Percentiles rank a stretch among this genome's conserved stretches.
Evolutionary conservation across 2,113 vertebrate genomes (phyloP).

Genomic region (Bambusicola thoracicus): DNA sequence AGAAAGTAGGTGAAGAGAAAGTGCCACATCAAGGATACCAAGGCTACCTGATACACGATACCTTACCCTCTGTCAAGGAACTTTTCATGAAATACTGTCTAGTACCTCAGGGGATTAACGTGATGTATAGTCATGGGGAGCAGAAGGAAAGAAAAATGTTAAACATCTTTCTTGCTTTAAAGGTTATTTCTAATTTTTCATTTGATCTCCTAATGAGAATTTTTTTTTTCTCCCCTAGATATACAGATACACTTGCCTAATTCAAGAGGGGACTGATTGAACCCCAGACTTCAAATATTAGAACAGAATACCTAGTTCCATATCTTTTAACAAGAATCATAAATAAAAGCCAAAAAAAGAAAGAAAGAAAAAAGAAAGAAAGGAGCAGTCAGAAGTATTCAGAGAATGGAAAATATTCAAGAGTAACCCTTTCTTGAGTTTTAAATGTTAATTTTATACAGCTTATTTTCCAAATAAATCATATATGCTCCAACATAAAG

Average conservation of each 20-base stretch:
- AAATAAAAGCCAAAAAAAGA: neutral
- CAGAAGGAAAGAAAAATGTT: constrained; percentile 39
- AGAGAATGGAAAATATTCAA: neutral
- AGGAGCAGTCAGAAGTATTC: neutral
- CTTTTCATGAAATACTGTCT: constrained; percentile 20
- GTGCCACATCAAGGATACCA: constrained; percentile 29
- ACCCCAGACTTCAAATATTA: neutral
- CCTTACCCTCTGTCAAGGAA: neutral
- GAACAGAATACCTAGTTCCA: neutral
- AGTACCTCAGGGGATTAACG: neutral
- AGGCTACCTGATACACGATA: neutral
- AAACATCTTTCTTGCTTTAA: constrained; percentile 55
- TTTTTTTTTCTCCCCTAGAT: neutral
- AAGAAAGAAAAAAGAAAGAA: too few species aligned
- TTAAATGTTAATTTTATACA: neutral
- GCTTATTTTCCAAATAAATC: neutral
- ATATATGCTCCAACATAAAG: neutral
- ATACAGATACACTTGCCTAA: neutral
- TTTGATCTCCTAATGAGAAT: constrained; percentile 44
- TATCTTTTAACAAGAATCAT: neutral
- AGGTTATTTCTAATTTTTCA: constrained; percentile 63
- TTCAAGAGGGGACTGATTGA: constrained; percentile 12
- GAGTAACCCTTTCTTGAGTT: neutral
- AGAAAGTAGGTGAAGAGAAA: neutral
- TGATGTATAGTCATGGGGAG: constrained; percentile 6